Conservation (phyloP, 1,140 invertebrate genomes). For the Drosophila nasuta region DNA sequence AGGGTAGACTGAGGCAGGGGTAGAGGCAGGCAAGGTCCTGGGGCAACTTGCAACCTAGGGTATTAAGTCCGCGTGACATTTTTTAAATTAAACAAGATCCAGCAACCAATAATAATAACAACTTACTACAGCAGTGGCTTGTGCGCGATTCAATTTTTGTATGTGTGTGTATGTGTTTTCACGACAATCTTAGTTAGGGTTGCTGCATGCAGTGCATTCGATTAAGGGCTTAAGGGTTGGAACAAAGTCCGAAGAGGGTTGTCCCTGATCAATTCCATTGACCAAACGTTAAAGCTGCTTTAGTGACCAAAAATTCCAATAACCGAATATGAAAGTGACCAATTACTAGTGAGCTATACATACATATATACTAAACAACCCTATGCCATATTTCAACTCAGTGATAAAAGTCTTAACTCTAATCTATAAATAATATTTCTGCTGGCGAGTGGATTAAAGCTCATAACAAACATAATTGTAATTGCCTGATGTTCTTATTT, state of each 20-base stretch:
- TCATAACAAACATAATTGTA: neutral
- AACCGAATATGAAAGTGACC: slow-evolving; percentile 19
- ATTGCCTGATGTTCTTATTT: too few relatives aligned
- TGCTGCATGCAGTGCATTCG: slow-evolving; percentile 62
- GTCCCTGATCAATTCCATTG: slow-evolving; percentile 22
- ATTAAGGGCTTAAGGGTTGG: slow-evolving; percentile 69
- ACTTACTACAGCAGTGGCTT: slow-evolving; percentile 43
- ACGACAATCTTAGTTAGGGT: slow-evolving; percentile 52
- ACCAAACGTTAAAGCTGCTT: slow-evolving; percentile 18
- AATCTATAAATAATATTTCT: neutral
- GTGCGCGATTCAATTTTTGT: neutral
- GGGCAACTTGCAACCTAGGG: slow-evolving; percentile 10
- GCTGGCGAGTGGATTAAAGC: neutral
- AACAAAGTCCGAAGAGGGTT: slow-evolving; percentile 43
- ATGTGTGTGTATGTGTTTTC: neutral
- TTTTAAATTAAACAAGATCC: slow-evolving; percentile 65
- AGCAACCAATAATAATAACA: slow-evolving; percentile 57
- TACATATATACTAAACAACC: neutral
- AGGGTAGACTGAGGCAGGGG: slow-evolving; percentile 17
- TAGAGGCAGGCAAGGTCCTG: slow-evolving; percentile 15
- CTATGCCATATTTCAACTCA: neutral
- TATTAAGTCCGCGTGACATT: slow-evolving; percentile 68
- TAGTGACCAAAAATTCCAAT: slow-evolving; percentile 35
- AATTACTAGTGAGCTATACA: neutral
- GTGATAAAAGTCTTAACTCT: neutral